Evolutionary conservation across 2,113 vertebrate genomes (phyloP), one percentile per base, ranked within the genome.

Genomic region (Chaetops frenatus): DNA sequence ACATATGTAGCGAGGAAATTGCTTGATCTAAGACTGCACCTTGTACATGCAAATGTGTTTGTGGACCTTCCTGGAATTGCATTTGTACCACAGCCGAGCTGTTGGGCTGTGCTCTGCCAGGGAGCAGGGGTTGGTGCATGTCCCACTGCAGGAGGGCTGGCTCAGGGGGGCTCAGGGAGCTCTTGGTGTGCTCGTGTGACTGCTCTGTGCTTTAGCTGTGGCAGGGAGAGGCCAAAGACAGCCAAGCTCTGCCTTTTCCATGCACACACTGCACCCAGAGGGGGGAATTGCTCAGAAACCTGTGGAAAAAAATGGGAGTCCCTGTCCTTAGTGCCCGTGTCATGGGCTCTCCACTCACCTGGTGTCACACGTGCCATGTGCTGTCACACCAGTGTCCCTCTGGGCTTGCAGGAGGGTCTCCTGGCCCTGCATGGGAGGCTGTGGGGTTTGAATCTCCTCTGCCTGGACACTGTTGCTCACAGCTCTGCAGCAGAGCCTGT

Each of bases 301-400:
- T 31, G 28, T 8, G n/a, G 13, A 12, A 35, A 62, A 22, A 29
- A 44, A 58, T 3, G 12, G 6, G 15, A 48, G 6, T 80, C 13
- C 20, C 31, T 7, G 5, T 44, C 31, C 53, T 56, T 15, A 25
- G n/a, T 15, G 20, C 4, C 9, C 0, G 0, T 9, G 23, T 28
- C 0, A 0, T 0, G 2, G 56, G 21, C 8, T 74, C 14, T 66
- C 28, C 0, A 0, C 22, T 50, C 0, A 0, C 10, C 40, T 23
- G 22, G 25, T 24, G 61, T 21, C 53, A 9, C 28, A 1, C 0
- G 0, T 2, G 14, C 51, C 8, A 0, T 2, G 20, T 69, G 54
- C 56, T 36, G 25, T 35, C 62, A 11, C 3, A 3, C 15, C 54
- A 0, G 1, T 0, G 33, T 69, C 13, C 25, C 29, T 8, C 15